phyloP scores from a whole-genome alignment of 2,888 invertebrate genomes.

The Philopedon plagiatum region DNA sequence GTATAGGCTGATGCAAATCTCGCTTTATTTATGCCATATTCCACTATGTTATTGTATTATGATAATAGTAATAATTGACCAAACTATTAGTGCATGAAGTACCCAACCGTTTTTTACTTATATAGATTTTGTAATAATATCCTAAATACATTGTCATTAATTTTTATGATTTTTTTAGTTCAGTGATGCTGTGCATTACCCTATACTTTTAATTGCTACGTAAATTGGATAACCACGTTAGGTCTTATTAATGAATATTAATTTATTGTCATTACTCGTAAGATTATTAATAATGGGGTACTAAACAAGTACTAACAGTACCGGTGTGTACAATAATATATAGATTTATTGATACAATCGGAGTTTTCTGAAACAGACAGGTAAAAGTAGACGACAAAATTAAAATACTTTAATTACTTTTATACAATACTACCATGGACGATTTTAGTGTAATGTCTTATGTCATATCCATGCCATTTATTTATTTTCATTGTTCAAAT shows the following conservation, averaged over 20 bases:
- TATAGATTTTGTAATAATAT: too few relatives aligned
- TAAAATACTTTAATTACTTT: constrained; percentile 8
- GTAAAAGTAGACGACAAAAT: constrained; percentile 25
- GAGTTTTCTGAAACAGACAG: constrained; percentile 20
- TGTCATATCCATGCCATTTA: too few relatives aligned
- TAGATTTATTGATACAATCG: constrained; percentile 15
- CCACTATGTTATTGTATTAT: too few relatives aligned
- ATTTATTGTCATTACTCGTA: background rate
- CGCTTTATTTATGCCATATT: too few relatives aligned
- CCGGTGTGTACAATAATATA: background rate
- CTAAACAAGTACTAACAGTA: background rate
- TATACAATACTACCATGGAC: background rate
- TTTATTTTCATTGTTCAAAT: too few relatives aligned
- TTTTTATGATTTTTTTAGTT: too few relatives aligned
- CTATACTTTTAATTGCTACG: background rate
- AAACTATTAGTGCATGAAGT: too few relatives aligned
- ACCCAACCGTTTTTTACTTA: too few relatives aligned
- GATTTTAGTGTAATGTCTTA: constrained; percentile 1
- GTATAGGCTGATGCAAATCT: too few relatives aligned
- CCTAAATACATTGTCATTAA: too few relatives aligned
- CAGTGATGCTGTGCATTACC: too few relatives aligned
- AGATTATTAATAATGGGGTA: constrained; percentile 1
- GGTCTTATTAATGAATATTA: background rate
- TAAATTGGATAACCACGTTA: background rate
- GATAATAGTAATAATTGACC: too few relatives aligned